Conservation (phyloP, 2,888 invertebrate species). For the Adelphocoris suturalis region DNA sequence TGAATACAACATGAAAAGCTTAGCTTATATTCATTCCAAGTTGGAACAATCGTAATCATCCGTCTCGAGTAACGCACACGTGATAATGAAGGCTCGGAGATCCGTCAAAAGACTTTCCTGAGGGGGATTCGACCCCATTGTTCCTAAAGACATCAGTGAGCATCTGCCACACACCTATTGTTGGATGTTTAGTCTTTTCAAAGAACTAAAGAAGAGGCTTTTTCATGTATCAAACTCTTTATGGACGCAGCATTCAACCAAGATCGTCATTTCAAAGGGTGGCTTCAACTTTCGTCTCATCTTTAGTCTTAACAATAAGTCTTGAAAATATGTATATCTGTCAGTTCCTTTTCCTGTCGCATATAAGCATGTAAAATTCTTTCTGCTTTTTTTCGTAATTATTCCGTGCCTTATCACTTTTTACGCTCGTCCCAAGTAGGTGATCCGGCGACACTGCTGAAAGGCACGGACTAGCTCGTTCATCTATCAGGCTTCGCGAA, state of each 20-base stretch:
- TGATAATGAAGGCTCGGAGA: conserved; percentile 9
- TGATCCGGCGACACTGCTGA: neutral
- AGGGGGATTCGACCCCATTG: neutral
- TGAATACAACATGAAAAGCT: conserved; percentile 11
- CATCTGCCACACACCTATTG: conserved; percentile 2
- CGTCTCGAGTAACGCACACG: conserved; percentile 14
- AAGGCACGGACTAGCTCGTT: neutral
- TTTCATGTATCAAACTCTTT: neutral
- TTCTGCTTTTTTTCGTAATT: neutral
- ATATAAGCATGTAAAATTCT: neutral
- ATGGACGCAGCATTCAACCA: neutral
- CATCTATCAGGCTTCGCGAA: neutral
- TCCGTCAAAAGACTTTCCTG: conserved; percentile 1
- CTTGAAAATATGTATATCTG: neutral
- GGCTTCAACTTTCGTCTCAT: neutral
- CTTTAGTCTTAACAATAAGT: neutral
- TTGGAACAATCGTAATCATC: conserved; percentile 19
- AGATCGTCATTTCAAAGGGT: neutral
- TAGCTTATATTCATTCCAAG: neutral
- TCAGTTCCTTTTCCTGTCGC: neutral
- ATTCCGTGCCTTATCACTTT: neutral
- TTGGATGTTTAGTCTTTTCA: neutral
- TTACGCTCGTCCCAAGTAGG: neutral
- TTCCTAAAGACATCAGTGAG: conserved; percentile 25
- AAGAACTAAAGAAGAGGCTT: conserved; percentile 6